These are phyloP conservation scores for Bagarius yarrelli DNA, from an alignment of 2,113 vertebrate genomes.

Conservation along the genomic window DNA sequence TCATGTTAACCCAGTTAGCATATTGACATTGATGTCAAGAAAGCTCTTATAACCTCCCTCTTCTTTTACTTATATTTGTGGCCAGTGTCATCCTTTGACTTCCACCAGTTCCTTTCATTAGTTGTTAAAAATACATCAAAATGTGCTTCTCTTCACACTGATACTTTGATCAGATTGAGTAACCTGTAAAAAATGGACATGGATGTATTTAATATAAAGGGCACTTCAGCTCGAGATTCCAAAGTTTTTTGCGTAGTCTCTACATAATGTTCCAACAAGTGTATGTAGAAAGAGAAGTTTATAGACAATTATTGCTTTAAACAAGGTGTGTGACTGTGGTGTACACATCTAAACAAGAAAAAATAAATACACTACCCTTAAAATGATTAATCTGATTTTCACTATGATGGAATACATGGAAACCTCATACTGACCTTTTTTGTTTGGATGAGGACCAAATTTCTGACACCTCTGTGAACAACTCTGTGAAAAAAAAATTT, in stretches of 20 bases:
- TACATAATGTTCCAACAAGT: background rate
- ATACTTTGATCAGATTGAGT: background rate
- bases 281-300: too few species aligned
- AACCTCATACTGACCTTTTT: background rate
- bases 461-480: too few species aligned
- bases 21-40: slow-evolving; percentile 8
- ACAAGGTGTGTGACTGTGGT: background rate
- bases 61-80: background rate
- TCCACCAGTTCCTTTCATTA: background rate
- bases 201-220: background rate
- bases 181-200: slow-evolving; percentile 1
- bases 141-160: background rate
- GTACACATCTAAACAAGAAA: background rate
- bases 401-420: background rate
- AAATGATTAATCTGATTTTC: background rate
- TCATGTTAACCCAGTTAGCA: background rate
- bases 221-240: background rate
- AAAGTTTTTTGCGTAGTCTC: background rate
- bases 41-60: background rate
- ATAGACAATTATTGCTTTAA: background rate
- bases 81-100: background rate
- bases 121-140: slow-evolving; percentile 27
- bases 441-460: slow-evolving; percentile 25
- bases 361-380: background rate
- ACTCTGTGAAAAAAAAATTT: too few species aligned